phyloP scores from a whole-genome alignment of 2,888 invertebrate genomes.

The Cactoblastis cactorum region DNA sequence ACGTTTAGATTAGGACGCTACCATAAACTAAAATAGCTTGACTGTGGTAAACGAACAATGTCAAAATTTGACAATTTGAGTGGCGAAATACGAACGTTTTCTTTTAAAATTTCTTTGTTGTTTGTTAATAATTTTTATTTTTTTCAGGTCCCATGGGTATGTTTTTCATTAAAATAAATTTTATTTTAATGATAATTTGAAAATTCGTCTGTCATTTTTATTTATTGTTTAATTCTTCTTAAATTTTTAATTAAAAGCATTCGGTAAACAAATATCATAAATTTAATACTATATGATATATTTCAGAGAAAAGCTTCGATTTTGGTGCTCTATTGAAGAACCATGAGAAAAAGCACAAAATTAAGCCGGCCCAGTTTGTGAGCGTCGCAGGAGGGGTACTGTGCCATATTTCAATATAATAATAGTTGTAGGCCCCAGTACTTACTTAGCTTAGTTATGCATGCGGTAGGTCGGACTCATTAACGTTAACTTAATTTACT shows the following conservation, averaged over 20 bases:
- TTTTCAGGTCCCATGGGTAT: constrained; percentile 58
- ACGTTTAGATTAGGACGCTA: no score
- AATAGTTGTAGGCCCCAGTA: constrained; percentile 14
- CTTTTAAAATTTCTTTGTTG: constrained; percentile 29
- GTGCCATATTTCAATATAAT: constrained; percentile 24
- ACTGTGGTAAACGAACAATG: no score
- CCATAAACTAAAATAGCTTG: no score
- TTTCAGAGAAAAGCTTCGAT: constrained; percentile 61
- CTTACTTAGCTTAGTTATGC: constrained; percentile 29
- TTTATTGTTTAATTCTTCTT: neutral
- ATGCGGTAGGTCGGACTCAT: constrained; percentile 27
- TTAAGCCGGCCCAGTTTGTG: constrained; percentile 51
- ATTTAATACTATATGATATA: neutral
- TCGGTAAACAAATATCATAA: neutral
- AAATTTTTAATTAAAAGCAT: no score
- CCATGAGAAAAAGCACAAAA: constrained; percentile 57
- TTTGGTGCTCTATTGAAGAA: constrained; percentile 49
- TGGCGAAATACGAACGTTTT: constrained; percentile 24
- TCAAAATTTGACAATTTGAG: neutral
- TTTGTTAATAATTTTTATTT: constrained; percentile 28
- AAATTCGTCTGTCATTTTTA: neutral
- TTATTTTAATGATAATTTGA: neutral
- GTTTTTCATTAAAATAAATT: constrained; percentile 19
- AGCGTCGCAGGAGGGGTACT: constrained; percentile 62
- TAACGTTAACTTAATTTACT: neutral